Base-by-base conservation (phyloP, 2,113 vertebrate species). In the Tringa solitaria region DNA sequence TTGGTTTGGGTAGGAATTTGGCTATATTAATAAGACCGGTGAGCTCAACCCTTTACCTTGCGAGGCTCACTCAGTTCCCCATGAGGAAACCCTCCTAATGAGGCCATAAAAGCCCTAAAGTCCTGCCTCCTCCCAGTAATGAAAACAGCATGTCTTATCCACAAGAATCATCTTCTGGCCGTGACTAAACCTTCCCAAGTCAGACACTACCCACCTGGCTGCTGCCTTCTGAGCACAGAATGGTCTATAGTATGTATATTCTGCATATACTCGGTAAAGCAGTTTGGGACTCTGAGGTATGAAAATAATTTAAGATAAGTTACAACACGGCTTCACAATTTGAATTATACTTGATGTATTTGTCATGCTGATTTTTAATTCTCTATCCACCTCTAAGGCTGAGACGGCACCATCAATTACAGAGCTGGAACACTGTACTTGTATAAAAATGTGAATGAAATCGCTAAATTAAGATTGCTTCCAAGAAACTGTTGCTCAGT, bases 391-490 rank as follows among this genome's bases (percentile, higher is more conserved):
- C 77, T 87, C 89, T 91, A 76, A 73, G 84, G 60, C 61, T 65
- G 77, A 82, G 86, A 91, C 60, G 74, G 69, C 81, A 91, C 53
- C 77, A 82, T 59, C 95, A 93, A 94, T 91, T 94, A 94, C 80
- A 69, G 59, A 75, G 84, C 37, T 93, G 65, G 53, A 92, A 91
- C 63, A 75, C 61, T 46, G 26, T 75, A 95, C 77, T 65, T 69
- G 80, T 89, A 68, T 56, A 94, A 94, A 97, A 97, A 92, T 78
- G 94, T 93, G 93, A 95, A 91, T 54, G 68, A 90, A 95, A 84
- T 45, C 0, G 0, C 65, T 91, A 73, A 93, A 95, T 87, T 89
- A 84, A 96, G 65, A 95, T 33, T 91, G 91, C 74, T 87, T 96
- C 81, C 91, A 92, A 89, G 73, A 95, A 96, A 95, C 53, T 87